phyloP scores from a whole-genome alignment of 2,888 invertebrate genomes.

The Spodoptera picta region DNA sequence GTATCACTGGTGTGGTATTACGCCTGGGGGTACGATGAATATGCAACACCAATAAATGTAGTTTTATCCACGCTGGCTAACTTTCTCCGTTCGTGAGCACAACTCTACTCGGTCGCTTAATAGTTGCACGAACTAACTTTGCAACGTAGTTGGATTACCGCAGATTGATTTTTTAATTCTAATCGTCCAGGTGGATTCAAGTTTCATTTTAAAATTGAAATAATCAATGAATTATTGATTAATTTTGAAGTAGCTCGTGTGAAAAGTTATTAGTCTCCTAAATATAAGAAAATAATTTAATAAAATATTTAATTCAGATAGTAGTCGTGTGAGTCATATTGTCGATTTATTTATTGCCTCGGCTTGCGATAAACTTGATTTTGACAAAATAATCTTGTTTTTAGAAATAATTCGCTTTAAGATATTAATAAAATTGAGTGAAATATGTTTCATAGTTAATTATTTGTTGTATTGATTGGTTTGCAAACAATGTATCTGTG shows the following conservation, averaged over 20 bases:
- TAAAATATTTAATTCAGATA: no score
- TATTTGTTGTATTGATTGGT: no score
- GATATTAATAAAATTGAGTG: no score
- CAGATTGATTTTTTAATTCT: conserved; percentile 63
- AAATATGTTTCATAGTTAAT: no score
- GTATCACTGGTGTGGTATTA: conserved; percentile 61
- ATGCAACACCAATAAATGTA: conserved; percentile 86
- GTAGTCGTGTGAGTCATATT: no score
- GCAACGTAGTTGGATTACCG: conserved; percentile 59
- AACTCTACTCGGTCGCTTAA: conserved; percentile 61
- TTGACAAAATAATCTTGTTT: no score
- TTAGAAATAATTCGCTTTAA: no score
- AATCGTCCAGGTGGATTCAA: conserved; percentile 1
- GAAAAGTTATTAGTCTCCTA: no score
- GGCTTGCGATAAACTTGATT: no score
- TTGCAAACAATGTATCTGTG: no score
- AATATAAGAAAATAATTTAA: no score
- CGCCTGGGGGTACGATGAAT: conserved; percentile 83
- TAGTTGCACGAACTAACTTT: conserved; percentile 62
- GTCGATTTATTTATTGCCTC: no score
- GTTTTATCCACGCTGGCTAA: conserved; percentile 81
- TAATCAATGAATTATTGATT: neutral
- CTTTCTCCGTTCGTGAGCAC: conserved; percentile 74
- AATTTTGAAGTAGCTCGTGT: neutral
- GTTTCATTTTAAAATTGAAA: neutral